Evolutionary conservation across 2,888 invertebrate genomes (phyloP), one percentile per base, ranked within the genome.

Genomic region (Melikaiella ostensackeni): DNA sequence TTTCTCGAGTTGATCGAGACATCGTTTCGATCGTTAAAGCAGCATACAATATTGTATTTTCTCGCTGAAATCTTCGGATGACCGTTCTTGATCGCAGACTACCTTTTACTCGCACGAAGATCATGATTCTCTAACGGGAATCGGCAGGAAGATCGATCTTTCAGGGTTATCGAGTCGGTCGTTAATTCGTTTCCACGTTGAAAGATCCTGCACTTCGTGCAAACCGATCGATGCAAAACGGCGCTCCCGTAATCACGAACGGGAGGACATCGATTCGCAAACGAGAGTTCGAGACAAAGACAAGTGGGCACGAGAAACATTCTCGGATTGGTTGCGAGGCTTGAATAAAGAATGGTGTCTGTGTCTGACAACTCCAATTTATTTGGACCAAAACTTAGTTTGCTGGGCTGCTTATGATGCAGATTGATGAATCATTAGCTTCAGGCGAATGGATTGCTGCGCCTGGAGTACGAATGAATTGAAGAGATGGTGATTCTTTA

Each of bases 151-250:
- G 82, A 82, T 82, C 81, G 82, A 82, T 82, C 82, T 81, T 79
- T 79, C 81, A 81, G 79, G 81, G 80, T 79, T 81, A 82, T 82
- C 80, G 81, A 79, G 80, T 79, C 80, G 81, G 81, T 82, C 82
- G 81, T 82, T 82, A 82, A 82, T 82, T 82, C 82, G 81, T 82
- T 82, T 82, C 80, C 80, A 82, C 79, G 79, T 82, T 80, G 80
- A 81, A 79, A 80, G 81, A 82, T 81, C 81, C 80, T 70, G 70
- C 70, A 80, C 81, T 82, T 82, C 82, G 82, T 80, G 82, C 79
- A 80, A 81, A 80, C 75, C 80, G 82, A 80, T 80, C 80, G 79
- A 82, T 81, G 82, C 81, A 81, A 82, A 82, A 77, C 82, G 82
- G 77, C 80, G 82, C 82, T 82, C 80, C 82, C 81, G 82, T 81